Percentiles rank a stretch among this genome's conserved stretches.
phyloP scores from a whole-genome alignment of 1,140 invertebrate species.

The Drosophila serrata region DNA sequence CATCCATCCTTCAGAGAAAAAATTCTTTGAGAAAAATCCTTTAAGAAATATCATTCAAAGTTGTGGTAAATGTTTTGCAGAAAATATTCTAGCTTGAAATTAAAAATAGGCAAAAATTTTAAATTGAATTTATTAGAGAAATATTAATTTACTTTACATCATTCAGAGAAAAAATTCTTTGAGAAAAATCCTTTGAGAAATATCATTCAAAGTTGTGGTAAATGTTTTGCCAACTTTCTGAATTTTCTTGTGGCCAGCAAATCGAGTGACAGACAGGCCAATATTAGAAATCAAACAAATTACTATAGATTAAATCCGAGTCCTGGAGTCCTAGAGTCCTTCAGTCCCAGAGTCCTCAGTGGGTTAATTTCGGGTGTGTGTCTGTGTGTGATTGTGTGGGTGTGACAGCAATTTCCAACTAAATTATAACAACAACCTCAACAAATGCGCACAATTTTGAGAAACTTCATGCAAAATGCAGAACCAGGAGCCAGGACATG shows the following conservation, averaged over 20 bases:
- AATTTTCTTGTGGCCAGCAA: slow-evolving; percentile 14
- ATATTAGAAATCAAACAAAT: slow-evolving; percentile 48
- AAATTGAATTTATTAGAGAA: too few relatives aligned
- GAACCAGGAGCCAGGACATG: slow-evolving; percentile 54
- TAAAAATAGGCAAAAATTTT: background rate
- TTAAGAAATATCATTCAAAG: too few relatives aligned
- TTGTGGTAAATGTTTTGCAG: too few relatives aligned
- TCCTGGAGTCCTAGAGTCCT: background rate
- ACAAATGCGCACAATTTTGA: slow-evolving; percentile 75
- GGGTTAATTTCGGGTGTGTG: slow-evolving; percentile 57
- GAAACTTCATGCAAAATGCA: slow-evolving; percentile 81
- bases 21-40: too few relatives aligned
- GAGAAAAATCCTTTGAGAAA: background rate
- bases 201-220: background rate
- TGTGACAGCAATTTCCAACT: slow-evolving; percentile 76
- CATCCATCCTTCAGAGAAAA: too few relatives aligned
- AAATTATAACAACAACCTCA: slow-evolving; percentile 81
- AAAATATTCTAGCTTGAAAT: background rate
- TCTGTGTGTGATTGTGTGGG: slow-evolving; percentile 11
- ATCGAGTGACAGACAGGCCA: slow-evolving; percentile 22
- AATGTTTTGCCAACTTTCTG: slow-evolving; percentile 10
- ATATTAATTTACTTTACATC: too few relatives aligned
- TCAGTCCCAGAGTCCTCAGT: slow-evolving; percentile 28
- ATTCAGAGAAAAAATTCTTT: too few relatives aligned
- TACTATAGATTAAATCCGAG: slow-evolving; percentile 18